These are phyloP conservation scores for Aproaerema taeniolella DNA, from an alignment of 2,888 invertebrate genomes.

Conservation along the genomic window DNA sequence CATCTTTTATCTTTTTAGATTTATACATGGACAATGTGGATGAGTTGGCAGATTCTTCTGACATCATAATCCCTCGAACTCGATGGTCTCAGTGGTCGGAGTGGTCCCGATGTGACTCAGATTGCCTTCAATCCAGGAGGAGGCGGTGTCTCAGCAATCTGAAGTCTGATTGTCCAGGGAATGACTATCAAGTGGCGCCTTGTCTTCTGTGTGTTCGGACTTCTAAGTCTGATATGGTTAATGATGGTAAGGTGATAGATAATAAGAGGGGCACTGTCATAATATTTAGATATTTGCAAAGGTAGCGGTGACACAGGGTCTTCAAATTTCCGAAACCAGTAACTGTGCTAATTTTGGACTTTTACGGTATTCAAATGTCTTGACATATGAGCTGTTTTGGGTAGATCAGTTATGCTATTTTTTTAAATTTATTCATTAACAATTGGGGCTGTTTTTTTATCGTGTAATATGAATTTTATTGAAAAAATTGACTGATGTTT, in stretches of 20 bases:
- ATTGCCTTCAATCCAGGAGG: slow-evolving; percentile 91
- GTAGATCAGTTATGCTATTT: no score
- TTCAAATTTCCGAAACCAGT: no score
- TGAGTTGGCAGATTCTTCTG: slow-evolving; percentile 62
- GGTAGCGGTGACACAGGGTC: no score
- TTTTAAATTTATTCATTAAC: no score
- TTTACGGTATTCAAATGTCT: no score
- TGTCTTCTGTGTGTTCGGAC: slow-evolving; percentile 64
- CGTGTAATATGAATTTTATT: no score
- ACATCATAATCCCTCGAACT: slow-evolving; percentile 29
- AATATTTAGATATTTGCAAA: no score
- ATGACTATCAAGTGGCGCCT: slow-evolving; percentile 59
- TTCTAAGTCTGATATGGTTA: slow-evolving; percentile 54
- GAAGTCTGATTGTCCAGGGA: slow-evolving; percentile 48
- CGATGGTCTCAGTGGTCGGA: slow-evolving; percentile 84
- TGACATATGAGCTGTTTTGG: no score
- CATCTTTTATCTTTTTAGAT: no score
- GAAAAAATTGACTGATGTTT: no score
- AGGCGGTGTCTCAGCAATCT: slow-evolving; percentile 80
- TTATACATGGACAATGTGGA: slow-evolving; percentile 56
- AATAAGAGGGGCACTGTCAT: not conserved
- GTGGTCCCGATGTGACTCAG: slow-evolving; percentile 93
- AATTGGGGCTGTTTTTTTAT: no score
- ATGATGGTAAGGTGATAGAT: slow-evolving; percentile 53
- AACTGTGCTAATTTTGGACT: no score